These are phyloP conservation scores for Sinopyrophorus schimmeli DNA, from an alignment of 2,888 invertebrate species.

Conservation along the genomic window DNA sequence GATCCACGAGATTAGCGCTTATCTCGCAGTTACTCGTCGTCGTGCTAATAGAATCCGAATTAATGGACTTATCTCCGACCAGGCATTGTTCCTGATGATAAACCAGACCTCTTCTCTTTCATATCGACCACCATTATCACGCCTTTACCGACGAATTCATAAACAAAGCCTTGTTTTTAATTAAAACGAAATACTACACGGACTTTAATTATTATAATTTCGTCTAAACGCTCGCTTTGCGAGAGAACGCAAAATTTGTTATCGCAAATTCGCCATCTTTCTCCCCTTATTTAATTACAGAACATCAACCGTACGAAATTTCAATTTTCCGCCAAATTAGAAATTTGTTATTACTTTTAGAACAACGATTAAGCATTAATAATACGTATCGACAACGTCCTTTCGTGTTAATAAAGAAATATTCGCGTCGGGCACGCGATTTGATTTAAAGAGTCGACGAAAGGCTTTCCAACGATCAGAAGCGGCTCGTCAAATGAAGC, in stretches of 20 bases:
- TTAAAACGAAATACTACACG: constrained; percentile 38
- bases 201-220: constrained; percentile 3
- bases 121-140: constrained; percentile 38
- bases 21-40: constrained; percentile 43
- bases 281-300: not conserved
- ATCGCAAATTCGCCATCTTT: too few relatives aligned
- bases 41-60: constrained; percentile 45
- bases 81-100: constrained; percentile 41
- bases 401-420: constrained; percentile 23
- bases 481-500: too few relatives aligned
- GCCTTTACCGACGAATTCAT: constrained; percentile 41
- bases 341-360: constrained; percentile 7
- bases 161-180: constrained; percentile 44
- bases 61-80: constrained; percentile 44
- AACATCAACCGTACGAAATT: too few relatives aligned
- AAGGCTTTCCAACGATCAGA: too few relatives aligned
- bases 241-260: too few relatives aligned
- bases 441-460: constrained; percentile 20
- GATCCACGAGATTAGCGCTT: constrained; percentile 42
- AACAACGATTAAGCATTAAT: constrained; percentile 26
- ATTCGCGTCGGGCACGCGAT: constrained; percentile 25
- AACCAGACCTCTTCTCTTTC: constrained; percentile 39
- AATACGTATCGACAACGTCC: constrained; percentile 24
- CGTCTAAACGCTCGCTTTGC: too few relatives aligned
- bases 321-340: too few relatives aligned